A percentile compares a stretch with the other conserved stretches of the same genome.
These are phyloP conservation scores for Noctuana brunneofusca DNA, from an alignment of 2,888 invertebrate species.

Conservation along the genomic window DNA sequence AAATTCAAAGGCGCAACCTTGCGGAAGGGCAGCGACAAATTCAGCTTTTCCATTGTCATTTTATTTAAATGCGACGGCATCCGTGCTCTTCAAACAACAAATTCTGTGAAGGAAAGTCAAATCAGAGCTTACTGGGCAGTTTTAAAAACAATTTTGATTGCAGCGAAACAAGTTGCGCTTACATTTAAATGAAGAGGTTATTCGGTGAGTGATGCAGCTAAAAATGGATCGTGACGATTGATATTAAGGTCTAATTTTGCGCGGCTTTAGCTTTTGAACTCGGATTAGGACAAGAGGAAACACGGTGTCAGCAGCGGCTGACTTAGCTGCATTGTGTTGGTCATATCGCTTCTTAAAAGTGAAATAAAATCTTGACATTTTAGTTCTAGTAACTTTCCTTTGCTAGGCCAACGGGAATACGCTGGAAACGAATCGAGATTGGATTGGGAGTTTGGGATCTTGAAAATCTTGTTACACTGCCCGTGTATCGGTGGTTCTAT, in stretches of 20 bases:
- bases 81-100: constrained; percentile 58
- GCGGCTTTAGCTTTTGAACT: constrained; percentile 11
- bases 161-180: constrained; percentile 47
- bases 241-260: constrained; percentile 5
- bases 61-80: constrained; percentile 63
- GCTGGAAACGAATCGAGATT: constrained; percentile 48
- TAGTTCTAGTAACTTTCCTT: constrained; percentile 40
- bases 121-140: constrained; percentile 39
- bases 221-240: constrained; percentile 5
- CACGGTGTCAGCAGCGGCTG: constrained; percentile 39
- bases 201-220: constrained; percentile 41
- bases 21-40: constrained; percentile 13
- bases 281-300: constrained; percentile 40
- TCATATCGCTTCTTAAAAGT: constrained; percentile 42
- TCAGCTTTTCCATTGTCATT: constrained; percentile 26
- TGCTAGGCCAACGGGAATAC: constrained; percentile 45
- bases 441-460: constrained; percentile 54
- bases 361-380: constrained; percentile 46
- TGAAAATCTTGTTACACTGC: constrained; percentile 40
- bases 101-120: constrained; percentile 51
- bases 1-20: constrained; percentile 14
- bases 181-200: constrained; percentile 64
- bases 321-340: constrained; percentile 33
- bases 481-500: constrained; percentile 32
- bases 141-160: constrained; percentile 46